Conservation (phyloP, 2,888 invertebrate species). For the Rhopalosiphum nymphaeae region DNA sequence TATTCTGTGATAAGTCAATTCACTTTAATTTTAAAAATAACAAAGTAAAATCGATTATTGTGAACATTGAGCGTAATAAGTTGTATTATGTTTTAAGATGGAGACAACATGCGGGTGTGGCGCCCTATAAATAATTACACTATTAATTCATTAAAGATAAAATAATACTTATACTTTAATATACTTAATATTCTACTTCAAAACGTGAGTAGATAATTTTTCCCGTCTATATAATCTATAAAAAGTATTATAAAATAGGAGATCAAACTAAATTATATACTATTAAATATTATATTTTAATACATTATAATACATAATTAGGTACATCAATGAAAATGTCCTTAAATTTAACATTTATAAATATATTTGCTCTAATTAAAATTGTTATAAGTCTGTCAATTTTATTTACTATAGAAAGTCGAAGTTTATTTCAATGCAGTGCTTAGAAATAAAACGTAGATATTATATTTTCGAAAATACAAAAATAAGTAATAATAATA, state of each 20-base stretch:
- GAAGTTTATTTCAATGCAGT: neutral
- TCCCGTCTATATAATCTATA: neutral
- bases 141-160: neutral
- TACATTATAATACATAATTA: neutral
- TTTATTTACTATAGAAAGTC: neutral
- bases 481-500: slow-evolving; percentile 27
- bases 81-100: too few species aligned
- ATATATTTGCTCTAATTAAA: neutral
- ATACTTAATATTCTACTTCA: slow-evolving; percentile 11
- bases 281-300: neutral
- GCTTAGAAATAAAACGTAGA: neutral
- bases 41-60: too few species aligned
- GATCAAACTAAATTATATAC: neutral
- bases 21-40: too few species aligned
- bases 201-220: neutral
- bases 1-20: too few species aligned
- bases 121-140: too few species aligned
- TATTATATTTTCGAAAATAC: slow-evolving; percentile 18
- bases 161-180: neutral
- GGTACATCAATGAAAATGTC: neutral
- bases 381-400: neutral
- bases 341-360: neutral
- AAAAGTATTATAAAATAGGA: neutral
- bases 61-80: too few species aligned
- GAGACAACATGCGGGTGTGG: too few species aligned